Evolutionary conservation across 2,113 vertebrate species (phyloP).

Genomic region (Zosterops lateralis): DNA sequence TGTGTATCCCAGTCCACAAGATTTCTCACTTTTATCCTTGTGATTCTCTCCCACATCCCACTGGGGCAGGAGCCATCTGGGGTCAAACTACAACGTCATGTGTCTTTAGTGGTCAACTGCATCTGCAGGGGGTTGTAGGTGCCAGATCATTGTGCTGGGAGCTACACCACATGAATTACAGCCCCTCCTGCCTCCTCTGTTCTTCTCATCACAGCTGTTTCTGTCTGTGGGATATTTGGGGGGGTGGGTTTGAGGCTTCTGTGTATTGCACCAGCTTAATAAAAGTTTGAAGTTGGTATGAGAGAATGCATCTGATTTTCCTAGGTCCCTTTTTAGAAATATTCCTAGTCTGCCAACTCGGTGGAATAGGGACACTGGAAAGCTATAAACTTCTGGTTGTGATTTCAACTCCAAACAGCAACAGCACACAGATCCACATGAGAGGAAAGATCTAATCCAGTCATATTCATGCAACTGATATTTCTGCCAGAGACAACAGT

Average conservation of each 20-base stretch:
- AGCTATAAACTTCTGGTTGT: neutral
- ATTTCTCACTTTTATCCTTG: neutral
- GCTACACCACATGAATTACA: neutral
- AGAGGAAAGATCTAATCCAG: neutral
- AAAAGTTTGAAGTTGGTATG: neutral
- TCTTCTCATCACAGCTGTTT: neutral
- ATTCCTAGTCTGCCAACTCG: neutral
- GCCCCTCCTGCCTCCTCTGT: neutral
- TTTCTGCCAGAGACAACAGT: neutral
- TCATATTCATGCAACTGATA: neutral
- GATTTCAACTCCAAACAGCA: accelerated
- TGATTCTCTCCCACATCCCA: neutral
- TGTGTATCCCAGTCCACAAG: accelerated
- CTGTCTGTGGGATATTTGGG: neutral
- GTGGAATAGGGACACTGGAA: neutral
- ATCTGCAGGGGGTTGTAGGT: neutral
- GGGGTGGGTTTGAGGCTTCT: neutral
- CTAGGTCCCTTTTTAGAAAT: neutral
- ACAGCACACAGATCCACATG: neutral
- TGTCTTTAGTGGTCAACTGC: neutral
- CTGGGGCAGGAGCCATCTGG: neutral
- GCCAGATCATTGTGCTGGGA: neutral
- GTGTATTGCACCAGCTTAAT: neutral
- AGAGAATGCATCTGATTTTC: neutral
- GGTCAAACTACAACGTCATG: neutral